Base-by-base conservation (phyloP, 2,113 vertebrate species). In the Willisornis vidua region DNA sequence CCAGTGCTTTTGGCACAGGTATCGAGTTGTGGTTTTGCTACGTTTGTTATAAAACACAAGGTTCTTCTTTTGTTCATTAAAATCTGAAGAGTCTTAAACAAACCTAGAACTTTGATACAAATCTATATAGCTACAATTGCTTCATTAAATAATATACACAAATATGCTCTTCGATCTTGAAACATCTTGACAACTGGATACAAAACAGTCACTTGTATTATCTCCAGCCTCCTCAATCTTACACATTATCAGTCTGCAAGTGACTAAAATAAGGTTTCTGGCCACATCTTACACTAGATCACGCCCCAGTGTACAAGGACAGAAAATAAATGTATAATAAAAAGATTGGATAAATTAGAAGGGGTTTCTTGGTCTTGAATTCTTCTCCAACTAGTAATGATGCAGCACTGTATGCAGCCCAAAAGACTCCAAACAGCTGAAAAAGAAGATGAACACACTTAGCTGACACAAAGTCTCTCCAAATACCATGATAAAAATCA, bases 291-390 rank as follows among this genome's bases (percentile, higher is more conserved):
- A 76, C 75, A 94, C 67, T 91, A 87, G 75, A 87, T 99, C 98
- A 99, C 97, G 99, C 99, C n/a, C 99, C 99, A 65, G 99, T 99
- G 97, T 99, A 99, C 88, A 99, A 98, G 68, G 99, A 99, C 96
- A 99, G 98, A 98, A 99, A 99, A 98, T 99, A 99, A 97, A 99
- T 99, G 96, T 99, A 99, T 98, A 99, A 98, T 97, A 99, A 98
- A 97, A 99, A 99, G 96, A 99, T 99, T 75, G 99, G 99, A 96
- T 99, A 99, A 97, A 99, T 99, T 97, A 99, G 99, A 46, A 99
- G 99, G 84, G 99, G 99, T 97, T 99, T 99, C 99, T 99, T 99
- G 10, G 99, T 99, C 98, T 99, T 99, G 97, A 99, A 99, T 97
- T 99, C 99, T 98, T 99, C 99, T 96, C 99, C 99, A 18, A 99